Base-by-base conservation (phyloP, 1,140 invertebrate species). In the Rhysida immarginata region DNA sequence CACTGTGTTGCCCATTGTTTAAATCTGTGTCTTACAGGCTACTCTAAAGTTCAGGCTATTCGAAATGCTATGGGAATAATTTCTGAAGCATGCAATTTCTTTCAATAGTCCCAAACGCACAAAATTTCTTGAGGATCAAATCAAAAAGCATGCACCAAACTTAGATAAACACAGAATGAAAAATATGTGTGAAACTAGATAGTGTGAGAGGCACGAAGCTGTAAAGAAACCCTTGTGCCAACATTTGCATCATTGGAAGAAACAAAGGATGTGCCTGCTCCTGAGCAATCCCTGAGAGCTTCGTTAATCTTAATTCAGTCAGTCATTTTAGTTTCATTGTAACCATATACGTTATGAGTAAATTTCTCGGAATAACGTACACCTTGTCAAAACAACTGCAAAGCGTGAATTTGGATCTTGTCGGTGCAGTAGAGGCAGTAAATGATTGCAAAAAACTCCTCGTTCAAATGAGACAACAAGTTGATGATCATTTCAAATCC, bases 1-100 rank as follows among this genome's bases (percentile, higher is more conserved):
- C 62, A 60, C n/a, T 65, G 64, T 52, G 58, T 46, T 27, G 62
- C 62, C 56, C 61, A 66, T 57, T 25, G 52, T 24, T 53, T 64
- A 25, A 66, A 64, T 56, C 56, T 60, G 29, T 64, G 59, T 18
- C 46, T 66, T 16, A 50, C 57, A 23, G 58, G 48, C 46, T 61
- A 60, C 16, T 57, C 48, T 5, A 62, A 57, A 16, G 58, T 65
- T 5, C 23, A 35, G 23, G 1, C 27, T 26, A 61, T 61, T 3
- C 57, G 61, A 41, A 66, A 64, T 57, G 35, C 59, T 27, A 50
- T 61, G 14, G 60, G 26, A n/a, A 58, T 50, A 21, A 63, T 66
- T 53, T 64, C 56, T 53, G 59, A 60, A 52, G 55, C 61, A n/a
- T 58, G 63, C 42, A 25, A 55, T 14, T 67, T 67, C 61, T 62